Percentiles rank a stretch among this genome's conserved stretches.
Conservation (phyloP, 2,797 vertebrate species). For the Myotis findleyi region DNA sequence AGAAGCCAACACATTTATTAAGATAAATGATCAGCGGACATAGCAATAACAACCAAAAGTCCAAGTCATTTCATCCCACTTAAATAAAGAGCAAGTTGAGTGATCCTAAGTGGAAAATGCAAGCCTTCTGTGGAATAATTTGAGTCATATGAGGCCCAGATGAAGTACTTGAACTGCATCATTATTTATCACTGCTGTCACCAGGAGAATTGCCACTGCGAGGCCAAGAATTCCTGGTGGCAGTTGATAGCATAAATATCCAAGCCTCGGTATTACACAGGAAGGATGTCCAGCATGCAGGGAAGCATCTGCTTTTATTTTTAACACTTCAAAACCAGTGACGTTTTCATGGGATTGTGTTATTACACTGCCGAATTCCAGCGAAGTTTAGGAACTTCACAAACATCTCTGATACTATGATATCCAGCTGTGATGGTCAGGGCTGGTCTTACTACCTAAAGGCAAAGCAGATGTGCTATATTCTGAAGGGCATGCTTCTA, state of each 20-base stretch:
- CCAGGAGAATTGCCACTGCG: conserved; percentile 69
- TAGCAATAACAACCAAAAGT: conserved; percentile 66
- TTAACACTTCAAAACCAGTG: conserved; percentile 80
- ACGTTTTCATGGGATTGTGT: conserved; percentile 51
- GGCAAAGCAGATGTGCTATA: background rate
- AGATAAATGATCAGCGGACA: conserved; percentile 39
- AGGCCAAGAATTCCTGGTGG: conserved; percentile 77
- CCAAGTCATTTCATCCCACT: conserved; percentile 71
- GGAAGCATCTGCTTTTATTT: conserved; percentile 86
- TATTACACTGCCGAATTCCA: conserved; percentile 73
- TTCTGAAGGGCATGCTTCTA: background rate
- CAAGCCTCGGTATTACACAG: conserved; percentile 50
- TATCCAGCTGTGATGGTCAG: background rate
- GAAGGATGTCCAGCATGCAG: conserved; percentile 54
- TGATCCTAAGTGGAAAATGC: conserved; percentile 75
- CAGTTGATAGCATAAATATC: conserved; percentile 81
- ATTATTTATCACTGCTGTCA: conserved; percentile 80
- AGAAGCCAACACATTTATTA: conserved; percentile 51
- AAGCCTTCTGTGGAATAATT: conserved; percentile 73
- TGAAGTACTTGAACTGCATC: conserved; percentile 58
- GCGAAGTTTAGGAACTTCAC: background rate
- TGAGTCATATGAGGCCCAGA: conserved; percentile 68
- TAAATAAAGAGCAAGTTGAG: conserved; percentile 54
- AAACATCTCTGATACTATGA: background rate
- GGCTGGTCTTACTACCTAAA: background rate